phyloP scores from a whole-genome alignment of 1,140 invertebrate species.

The Musca domestica region DNA sequence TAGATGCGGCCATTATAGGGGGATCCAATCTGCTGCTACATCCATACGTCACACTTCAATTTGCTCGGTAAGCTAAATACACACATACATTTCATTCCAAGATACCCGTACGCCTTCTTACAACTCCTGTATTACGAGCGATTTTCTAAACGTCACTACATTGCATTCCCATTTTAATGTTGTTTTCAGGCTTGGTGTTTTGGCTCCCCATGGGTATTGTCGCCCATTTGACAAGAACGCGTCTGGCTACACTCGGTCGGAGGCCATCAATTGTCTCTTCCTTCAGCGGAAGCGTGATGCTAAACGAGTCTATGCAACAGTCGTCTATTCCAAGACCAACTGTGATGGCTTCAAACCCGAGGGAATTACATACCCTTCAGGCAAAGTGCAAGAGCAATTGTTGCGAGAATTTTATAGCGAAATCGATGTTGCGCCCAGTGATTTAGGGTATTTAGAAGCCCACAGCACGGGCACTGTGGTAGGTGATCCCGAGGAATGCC shows the following conservation, averaged over 20 bases:
- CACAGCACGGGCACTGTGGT: slow-evolving; percentile 83
- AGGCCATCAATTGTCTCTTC: slow-evolving; percentile 74
- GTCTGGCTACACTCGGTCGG: slow-evolving; percentile 73
- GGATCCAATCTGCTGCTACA: slow-evolving; percentile 82
- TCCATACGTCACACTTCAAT: slow-evolving; percentile 82
- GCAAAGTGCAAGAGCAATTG: slow-evolving; percentile 74
- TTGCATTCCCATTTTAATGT: too few species aligned
- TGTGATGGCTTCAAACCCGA: slow-evolving; percentile 87
- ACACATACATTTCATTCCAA: too few species aligned
- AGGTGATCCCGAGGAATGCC: slow-evolving; percentile 85
- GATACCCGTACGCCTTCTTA: too few species aligned
- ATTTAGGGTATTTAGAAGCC: slow-evolving; percentile 82
- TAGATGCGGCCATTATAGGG: slow-evolving; percentile 85
- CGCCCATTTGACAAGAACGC: slow-evolving; percentile 85
- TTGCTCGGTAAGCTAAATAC: slow-evolving; percentile 62
- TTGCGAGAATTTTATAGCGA: slow-evolving; percentile 85
- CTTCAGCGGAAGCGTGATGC: slow-evolving; percentile 80
- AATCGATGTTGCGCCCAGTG: slow-evolving; percentile 68
- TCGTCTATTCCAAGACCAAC: slow-evolving; percentile 64
- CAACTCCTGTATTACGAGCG: too few species aligned
- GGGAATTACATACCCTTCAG: slow-evolving; percentile 90
- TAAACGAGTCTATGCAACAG: slow-evolving; percentile 70
- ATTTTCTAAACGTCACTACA: too few species aligned
- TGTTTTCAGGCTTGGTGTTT: slow-evolving; percentile 74
- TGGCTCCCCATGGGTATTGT: slow-evolving; percentile 81